Percentiles rank a stretch among this genome's conserved stretches.
phyloP scores from a whole-genome alignment of 2,888 invertebrate genomes.

The Chrysodeixis includens region DNA sequence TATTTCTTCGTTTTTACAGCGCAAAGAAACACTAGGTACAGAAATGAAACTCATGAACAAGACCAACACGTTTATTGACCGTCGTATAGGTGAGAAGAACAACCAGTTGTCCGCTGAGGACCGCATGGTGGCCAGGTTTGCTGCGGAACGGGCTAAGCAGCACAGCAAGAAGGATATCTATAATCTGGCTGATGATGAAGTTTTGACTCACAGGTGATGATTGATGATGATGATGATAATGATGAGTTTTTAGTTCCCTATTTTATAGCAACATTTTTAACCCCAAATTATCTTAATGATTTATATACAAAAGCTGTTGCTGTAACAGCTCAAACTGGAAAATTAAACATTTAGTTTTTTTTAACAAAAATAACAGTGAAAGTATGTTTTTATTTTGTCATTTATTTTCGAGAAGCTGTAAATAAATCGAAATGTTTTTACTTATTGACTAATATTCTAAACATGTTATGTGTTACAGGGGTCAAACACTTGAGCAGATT shows the following conservation, averaged over 20 bases:
- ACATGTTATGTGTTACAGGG: constrained; percentile 89
- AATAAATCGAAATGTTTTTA: no score
- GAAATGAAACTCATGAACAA: constrained; percentile 96
- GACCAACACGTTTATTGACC: constrained; percentile 95
- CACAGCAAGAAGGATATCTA: constrained; percentile 92
- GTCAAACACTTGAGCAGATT: constrained; percentile 96
- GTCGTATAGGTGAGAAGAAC: constrained; percentile 95
- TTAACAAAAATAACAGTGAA: no score
- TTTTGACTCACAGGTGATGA: constrained; percentile 94
- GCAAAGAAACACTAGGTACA: constrained; percentile 95
- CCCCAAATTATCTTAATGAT: no score
- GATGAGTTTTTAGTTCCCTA: no score
- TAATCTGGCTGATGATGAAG: constrained; percentile 96
- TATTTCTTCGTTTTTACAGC: constrained; percentile 75
- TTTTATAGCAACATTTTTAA: neutral
- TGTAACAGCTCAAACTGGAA: no score
- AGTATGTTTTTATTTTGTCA: no score
- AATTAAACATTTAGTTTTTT: no score
- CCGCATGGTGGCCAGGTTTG: constrained; percentile 94
- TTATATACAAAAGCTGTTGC: no score
- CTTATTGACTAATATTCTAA: no score
- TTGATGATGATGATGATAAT: neutral
- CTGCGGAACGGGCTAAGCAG: constrained; percentile 93
- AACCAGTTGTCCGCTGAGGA: constrained; percentile 92
- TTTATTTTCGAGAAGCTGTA: no score